Evolutionary conservation across 2,888 invertebrate genomes (phyloP), one percentile per base, ranked within the genome.

Genomic region (Erebia epiphron): DNA sequence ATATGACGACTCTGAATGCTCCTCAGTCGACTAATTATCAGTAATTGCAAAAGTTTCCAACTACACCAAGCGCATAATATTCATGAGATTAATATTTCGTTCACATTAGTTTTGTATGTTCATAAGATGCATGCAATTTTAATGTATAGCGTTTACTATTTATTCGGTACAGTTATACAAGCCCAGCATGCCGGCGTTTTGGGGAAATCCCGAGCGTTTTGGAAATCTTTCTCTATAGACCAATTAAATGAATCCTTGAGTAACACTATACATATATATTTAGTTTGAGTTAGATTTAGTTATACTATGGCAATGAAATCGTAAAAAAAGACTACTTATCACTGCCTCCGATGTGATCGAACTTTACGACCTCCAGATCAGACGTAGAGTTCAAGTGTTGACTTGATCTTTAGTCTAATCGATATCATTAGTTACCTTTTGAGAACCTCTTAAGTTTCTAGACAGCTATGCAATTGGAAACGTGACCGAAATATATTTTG

Each of bases 1-100:
- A 90, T 92, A 92, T 90, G 87, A 89, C 83, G 86, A 81, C 86
- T 77, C 83, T 84, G 83, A 85, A 86, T 86, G 88, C 84, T 86
- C 84, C 86, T 87, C 86, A 83, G 86, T 88, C 86, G 83, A 80
- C 83, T 87, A 87, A 84, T 91, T 90, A 91, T 92, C 87, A 89
- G 89, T 92, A 91, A 92, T 91, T 91, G 88, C 90, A 82, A 90
- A 92, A 93, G 84, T 92, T 91, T 86, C 85, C 86, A 85, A 83
- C 83, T 26, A 3, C 84, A 82, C 80, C 26, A 16, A 54, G 16
- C 49, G 26, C 14, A 43, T 16, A 49, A 49, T 63, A 86, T 87
- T 85, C 86, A 86, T 85, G 81, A 11, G 11, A 13, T 80, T 83
- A 74, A 76, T 76, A 81, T 82, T 86, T 83, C 85, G 35, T 35